A percentile compares a stretch with the other conserved stretches of the same genome.
phyloP scores from a whole-genome alignment of 2,797 vertebrate species.

The Nothura maculosa region DNA sequence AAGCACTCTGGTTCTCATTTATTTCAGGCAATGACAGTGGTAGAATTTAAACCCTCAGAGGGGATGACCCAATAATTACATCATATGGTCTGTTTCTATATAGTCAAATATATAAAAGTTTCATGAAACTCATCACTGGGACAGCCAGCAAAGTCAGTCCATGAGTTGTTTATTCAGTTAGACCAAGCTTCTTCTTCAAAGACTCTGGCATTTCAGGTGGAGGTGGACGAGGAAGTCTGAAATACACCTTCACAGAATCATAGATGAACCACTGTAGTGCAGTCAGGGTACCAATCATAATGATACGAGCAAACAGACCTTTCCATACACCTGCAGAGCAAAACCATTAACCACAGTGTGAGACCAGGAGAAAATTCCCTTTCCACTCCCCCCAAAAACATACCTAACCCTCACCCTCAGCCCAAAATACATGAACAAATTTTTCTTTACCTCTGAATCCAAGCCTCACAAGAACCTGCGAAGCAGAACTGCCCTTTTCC shows the following conservation, averaged over 20 bases:
- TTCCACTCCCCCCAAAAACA: neutral
- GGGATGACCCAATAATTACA: conserved; percentile 75
- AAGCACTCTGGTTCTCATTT: conserved; percentile 70
- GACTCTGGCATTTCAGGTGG: conserved; percentile 96
- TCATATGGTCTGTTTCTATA: conserved; percentile 76
- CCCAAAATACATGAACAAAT: neutral
- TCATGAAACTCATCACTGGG: conserved; percentile 75
- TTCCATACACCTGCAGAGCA: conserved; percentile 92
- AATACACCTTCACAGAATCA: conserved; percentile 96
- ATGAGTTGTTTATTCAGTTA: conserved; percentile 84
- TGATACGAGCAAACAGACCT: conserved; percentile 94
- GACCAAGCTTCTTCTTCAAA: conserved; percentile 94
- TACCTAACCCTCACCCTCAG: neutral
- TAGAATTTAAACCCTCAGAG: conserved; percentile 70
- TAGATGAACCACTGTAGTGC: conserved; percentile 98
- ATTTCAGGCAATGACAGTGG: conserved; percentile 72
- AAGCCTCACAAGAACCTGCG: conserved; percentile 90
- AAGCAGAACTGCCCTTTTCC: conserved; percentile 94
- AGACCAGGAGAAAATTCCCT: neutral
- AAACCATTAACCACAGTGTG: neutral
- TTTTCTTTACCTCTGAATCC: conserved; percentile 89
- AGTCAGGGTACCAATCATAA: conserved; percentile 97
- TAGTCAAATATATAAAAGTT: conserved; percentile 84
- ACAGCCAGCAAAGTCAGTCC: conserved; percentile 80
- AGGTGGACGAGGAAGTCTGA: conserved; percentile 94